These are phyloP conservation scores for Dasyornis broadbenti DNA, from an alignment of 2,113 vertebrate genomes.

Conservation along the genomic window DNA sequence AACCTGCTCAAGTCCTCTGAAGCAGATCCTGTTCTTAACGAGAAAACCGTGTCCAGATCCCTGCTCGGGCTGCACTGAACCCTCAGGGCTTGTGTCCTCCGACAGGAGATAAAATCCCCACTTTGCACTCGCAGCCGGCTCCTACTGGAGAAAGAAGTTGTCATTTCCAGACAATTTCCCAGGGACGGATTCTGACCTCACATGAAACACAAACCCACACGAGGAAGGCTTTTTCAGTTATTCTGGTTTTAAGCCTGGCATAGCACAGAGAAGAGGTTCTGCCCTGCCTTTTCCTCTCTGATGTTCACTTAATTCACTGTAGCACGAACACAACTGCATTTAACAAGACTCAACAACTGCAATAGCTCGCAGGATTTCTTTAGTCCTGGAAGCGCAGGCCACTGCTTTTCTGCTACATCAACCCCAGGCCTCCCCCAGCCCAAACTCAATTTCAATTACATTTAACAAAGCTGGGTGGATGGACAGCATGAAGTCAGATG, in stretches of 20 bases:
- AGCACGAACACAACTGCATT: conserved; percentile 1
- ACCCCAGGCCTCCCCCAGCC: not conserved
- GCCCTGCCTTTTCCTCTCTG: not conserved
- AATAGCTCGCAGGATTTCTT: not conserved
- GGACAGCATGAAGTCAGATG: conserved; percentile 25
- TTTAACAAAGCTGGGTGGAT: conserved; percentile 16
- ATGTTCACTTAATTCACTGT: not conserved
- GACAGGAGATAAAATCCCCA: not conserved
- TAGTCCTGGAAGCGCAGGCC: not conserved
- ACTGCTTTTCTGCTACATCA: conserved; percentile 20
- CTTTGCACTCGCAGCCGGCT: not conserved
- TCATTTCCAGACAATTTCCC: not conserved
- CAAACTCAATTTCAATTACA: conserved; percentile 44
- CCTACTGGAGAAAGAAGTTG: not conserved
- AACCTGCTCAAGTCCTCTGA: not conserved
- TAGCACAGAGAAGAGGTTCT: not conserved
- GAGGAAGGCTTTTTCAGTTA: not conserved
- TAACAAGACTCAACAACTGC: conserved; percentile 8
- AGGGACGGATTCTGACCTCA: not conserved
- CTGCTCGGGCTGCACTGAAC: not conserved
- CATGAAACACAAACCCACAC: not conserved
- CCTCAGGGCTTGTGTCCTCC: not conserved
- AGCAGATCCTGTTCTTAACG: not conserved
- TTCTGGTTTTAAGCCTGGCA: not conserved
- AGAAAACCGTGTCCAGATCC: not conserved